Base-by-base conservation (phyloP, 2,888 invertebrate genomes). In the Geotrupes spiniger region DNA sequence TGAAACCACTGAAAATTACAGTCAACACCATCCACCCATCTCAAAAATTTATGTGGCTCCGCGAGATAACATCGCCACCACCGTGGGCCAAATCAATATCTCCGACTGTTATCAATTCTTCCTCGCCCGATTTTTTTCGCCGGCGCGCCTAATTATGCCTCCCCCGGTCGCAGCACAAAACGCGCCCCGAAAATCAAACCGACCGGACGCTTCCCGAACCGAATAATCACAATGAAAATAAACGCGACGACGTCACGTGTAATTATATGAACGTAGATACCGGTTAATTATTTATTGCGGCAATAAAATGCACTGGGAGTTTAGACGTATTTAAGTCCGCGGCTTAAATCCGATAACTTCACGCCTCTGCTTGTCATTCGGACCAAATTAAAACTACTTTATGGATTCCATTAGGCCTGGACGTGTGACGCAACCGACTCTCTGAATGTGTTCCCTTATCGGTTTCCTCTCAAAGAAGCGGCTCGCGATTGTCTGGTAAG, bases 331-430 rank as follows among this genome's bases (percentile, higher is more conserved):
- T 50, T 47, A 52, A 48, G 38, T 48, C 42, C 39, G 29, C 57
- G 55, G 55, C 54, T 56, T 51, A 57, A 57, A 57, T 54, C 47
- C 57, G 58, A 59, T 59, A 59, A 56, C 59, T 58, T 54, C 56
- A 65, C 64, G 64, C 63, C 64, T 64, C 61, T 63, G 63, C 62
- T 60, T 63, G 63, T 63, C 62, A 57, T 52, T 56, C 58, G 54
- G 53, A 62, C 66, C 65, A 65, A 67, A 67, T 68, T 68, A 66
- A 67, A 63, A 60, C 65, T 65, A 66, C 60, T 69, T 68, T 68
- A 69, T 63, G 60, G 63, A 54, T 59, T 66, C 67, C 70, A 69
- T 70, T 70, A 70, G 63, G 60, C n/a, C 59, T 58, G 59, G 62
- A 65, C 63, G 61, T 62, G 64, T 66, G 66, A 65, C 62, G 65